Base-by-base conservation (phyloP, 2,888 invertebrate species). In the Tetheella fluctuosa region DNA sequence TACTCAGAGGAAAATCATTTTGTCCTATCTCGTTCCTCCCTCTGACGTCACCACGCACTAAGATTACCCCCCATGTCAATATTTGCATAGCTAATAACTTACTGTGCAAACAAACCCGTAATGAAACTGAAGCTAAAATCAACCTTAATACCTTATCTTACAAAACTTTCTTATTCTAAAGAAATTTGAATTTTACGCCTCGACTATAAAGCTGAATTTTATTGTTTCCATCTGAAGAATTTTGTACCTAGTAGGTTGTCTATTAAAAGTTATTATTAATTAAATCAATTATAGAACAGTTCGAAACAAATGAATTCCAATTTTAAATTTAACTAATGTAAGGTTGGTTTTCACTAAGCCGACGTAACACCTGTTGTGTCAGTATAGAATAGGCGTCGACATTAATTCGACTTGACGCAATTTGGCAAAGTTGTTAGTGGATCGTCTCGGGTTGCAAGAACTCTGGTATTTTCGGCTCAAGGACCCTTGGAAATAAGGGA, bases 41-140 rank as follows among this genome's bases (percentile, higher is more conserved):
- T 20, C 20, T 17, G 20, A 17, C 37, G 37, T 37, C 34, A 67
- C 69, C 68, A 67, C 65, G 64, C 60, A 62, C 60, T 64, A 55
- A 57, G 61, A 62, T 64, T 62, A 65, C 54, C 67, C 64, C 71
- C 57, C 67, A 68, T 65, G 13, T 17, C 53, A 52, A n/a, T 68
- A 67, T 71, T 71, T 58, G 64, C 65, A 55, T 61, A 64, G 64
- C 66, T 71, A 69, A 71, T 71, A 71, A 71, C 66, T 64, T 62
- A 59, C 63, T 55, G 59, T 39, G 66, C 54, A 67, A 65, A 67
- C 65, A 65, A 52, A 13, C 57, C 34, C 23, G 15, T 7, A 55
- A 64, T 67, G 23, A 37, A 37, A 55, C 66, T 64, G 66, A 61
- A 48, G 60, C 62, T 58, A 71, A 65, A 58, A 39, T 23, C 62